A percentile compares a stretch with the other conserved stretches of the same genome.
Evolutionary conservation across 2,797 vertebrate species (phyloP).

Genomic region (Halcyon badia): DNA sequence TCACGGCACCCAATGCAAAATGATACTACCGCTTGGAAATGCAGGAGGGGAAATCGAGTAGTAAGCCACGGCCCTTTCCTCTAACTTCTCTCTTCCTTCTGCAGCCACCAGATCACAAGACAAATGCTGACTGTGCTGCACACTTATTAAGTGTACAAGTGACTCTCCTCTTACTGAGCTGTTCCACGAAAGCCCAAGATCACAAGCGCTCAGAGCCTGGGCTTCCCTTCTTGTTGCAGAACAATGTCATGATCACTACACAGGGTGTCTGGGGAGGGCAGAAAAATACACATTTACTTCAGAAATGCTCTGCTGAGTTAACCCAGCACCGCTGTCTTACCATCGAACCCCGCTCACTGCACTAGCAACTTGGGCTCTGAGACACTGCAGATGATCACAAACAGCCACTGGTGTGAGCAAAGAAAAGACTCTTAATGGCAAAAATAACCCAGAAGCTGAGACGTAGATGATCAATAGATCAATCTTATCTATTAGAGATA

Average conservation of each 20-base stretch:
- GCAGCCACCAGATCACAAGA: not conserved
- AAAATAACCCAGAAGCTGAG: slow-evolving; percentile 7
- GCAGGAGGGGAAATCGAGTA: not conserved
- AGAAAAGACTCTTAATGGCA: not conserved
- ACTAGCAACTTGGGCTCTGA: not conserved
- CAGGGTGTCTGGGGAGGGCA: not conserved
- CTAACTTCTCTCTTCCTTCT: not conserved
- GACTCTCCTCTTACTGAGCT: not conserved
- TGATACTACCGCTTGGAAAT: not conserved
- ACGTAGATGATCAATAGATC: not conserved
- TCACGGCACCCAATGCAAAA: not conserved
- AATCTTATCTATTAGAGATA: too few species aligned
- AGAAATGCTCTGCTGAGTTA: not conserved
- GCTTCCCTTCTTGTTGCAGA: not conserved
- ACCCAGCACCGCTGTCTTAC: not conserved
- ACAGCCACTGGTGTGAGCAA: not conserved
- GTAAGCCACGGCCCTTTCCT: not conserved
- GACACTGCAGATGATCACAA: not conserved
- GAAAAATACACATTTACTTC: not conserved
- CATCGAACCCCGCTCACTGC: not conserved
- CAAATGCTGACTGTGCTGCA: not conserved
- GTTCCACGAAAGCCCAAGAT: not conserved
- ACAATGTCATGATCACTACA: not conserved
- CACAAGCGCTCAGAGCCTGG: not conserved
- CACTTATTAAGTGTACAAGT: not conserved